Conservation (phyloP, 2,113 vertebrate genomes). For the Vimba vimba region DNA sequence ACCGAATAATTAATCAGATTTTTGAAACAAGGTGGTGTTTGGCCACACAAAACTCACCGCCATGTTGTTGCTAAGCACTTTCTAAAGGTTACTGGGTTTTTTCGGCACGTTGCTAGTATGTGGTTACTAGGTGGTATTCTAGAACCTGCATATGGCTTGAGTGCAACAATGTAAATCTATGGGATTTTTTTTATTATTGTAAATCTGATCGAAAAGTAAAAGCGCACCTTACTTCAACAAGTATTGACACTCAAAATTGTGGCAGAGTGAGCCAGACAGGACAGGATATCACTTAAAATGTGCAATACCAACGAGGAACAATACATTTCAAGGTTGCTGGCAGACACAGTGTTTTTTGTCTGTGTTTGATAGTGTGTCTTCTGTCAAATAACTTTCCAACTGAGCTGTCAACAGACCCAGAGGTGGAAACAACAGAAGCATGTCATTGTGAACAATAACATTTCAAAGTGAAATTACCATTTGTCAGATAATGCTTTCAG, state of each 20-base stretch:
- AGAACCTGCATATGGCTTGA: neutral
- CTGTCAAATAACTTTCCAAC: constrained; percentile 24
- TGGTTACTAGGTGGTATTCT: neutral
- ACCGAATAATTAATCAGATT: neutral
- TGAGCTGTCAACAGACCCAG: constrained; percentile 31
- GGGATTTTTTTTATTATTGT: neutral
- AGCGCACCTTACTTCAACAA: neutral
- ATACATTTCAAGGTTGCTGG: constrained; percentile 23
- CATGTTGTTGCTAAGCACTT: neutral
- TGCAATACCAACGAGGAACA: constrained; percentile 8
- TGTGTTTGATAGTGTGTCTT: neutral
- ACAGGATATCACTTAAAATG: constrained; percentile 36
- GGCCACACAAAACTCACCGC: neutral
- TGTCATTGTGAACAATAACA: constrained; percentile 1
- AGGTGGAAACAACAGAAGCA: neutral
- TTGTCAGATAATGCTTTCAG: constrained; percentile 1
- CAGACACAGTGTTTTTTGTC: constrained; percentile 20
- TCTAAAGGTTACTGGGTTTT: too few species aligned
- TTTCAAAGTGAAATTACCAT: constrained; percentile 11
- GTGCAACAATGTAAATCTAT: neutral
- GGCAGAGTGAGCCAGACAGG: neutral
- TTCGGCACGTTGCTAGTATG: neutral
- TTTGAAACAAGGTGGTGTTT: neutral
- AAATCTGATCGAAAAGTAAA: neutral
- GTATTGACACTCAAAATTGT: neutral